These are phyloP conservation scores for Allacma fusca DNA, from an alignment of 2,888 invertebrate genomes.

Conservation along the genomic window DNA sequence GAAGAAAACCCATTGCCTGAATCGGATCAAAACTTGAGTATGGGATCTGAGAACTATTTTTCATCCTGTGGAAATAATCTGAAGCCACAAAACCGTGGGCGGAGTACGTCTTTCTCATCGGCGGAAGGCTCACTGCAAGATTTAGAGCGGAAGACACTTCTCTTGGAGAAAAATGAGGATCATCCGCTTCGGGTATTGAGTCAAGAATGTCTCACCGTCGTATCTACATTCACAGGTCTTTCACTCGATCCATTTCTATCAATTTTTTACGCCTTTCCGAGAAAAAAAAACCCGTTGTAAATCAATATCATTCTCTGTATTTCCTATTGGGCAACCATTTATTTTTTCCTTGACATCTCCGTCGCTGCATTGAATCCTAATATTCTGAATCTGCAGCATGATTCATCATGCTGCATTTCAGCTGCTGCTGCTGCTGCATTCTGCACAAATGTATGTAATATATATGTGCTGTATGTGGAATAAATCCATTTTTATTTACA, in stretches of 20 bases:
- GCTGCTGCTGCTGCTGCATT: too few relatives aligned
- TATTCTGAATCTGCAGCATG: too few relatives aligned
- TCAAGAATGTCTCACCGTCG: slow-evolving; percentile 88
- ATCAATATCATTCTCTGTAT: too few relatives aligned
- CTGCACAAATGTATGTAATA: too few relatives aligned
- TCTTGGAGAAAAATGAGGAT: slow-evolving; percentile 65
- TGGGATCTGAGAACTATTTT: slow-evolving; percentile 63
- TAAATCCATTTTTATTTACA: too few relatives aligned
- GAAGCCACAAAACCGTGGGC: slow-evolving; percentile 7
- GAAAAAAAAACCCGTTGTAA: too few relatives aligned
- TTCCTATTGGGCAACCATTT: too few relatives aligned
- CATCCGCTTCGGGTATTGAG: slow-evolving; percentile 89
- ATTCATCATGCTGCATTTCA: too few relatives aligned
- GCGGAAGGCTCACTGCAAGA: slow-evolving; percentile 19
- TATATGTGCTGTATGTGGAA: too few relatives aligned
- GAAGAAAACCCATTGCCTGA: slow-evolving; percentile 75
- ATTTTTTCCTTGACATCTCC: too few relatives aligned
- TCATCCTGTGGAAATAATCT: slow-evolving; percentile 27
- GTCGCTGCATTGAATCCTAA: too few relatives aligned
- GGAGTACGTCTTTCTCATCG: slow-evolving; percentile 18
- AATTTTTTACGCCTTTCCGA: too few relatives aligned
- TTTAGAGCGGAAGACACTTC: background rate
- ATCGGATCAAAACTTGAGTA: slow-evolving; percentile 74
- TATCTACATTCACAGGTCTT: slow-evolving; percentile 85
- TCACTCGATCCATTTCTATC: background rate